A percentile compares a stretch with the other conserved stretches of the same genome.
These are phyloP conservation scores for Ectemnius continuus DNA, from an alignment of 2,888 invertebrate species.

Conservation along the genomic window DNA sequence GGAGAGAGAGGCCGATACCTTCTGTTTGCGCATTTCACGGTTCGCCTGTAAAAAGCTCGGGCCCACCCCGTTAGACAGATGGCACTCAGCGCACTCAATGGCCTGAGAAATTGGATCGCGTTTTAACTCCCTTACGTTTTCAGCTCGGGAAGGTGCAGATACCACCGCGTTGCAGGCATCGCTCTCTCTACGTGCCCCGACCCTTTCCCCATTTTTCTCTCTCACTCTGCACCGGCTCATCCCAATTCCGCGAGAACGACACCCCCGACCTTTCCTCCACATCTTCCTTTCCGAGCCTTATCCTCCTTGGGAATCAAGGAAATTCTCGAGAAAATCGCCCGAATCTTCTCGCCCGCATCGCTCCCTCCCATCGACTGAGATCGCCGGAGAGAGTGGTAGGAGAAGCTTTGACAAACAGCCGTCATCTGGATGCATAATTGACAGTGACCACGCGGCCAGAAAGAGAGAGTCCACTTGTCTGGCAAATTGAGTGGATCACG, in stretches of 20 bases:
- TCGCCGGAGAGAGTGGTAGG: too few species aligned
- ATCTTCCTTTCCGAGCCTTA: background rate
- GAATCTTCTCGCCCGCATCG: too few species aligned
- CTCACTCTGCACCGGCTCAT: conserved; percentile 6
- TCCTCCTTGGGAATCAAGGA: background rate
- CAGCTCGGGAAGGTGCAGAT: conserved; percentile 63
- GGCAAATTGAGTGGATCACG: conserved; percentile 42
- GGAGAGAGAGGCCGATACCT: conserved; percentile 66
- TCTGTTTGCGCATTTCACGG: conserved; percentile 78
- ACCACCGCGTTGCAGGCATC: conserved; percentile 31
- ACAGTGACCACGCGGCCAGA: conserved; percentile 23
- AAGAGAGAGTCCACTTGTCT: conserved; percentile 35
- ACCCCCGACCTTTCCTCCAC: conserved; percentile 1
- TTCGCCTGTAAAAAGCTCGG: conserved; percentile 76
- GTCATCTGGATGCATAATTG: conserved; percentile 48
- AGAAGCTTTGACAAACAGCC: conserved; percentile 38
- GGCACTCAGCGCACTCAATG: conserved; percentile 78
- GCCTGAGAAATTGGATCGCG: conserved; percentile 78
- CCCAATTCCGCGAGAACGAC: conserved; percentile 6
- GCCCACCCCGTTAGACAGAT: conserved; percentile 76
- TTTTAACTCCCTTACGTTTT: conserved; percentile 78
- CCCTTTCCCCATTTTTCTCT: conserved; percentile 15
- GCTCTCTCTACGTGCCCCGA: conserved; percentile 21
- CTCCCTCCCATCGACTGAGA: too few species aligned
- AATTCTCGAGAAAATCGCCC: background rate